Evolutionary conservation across 2,888 invertebrate genomes (phyloP).

Genomic region (Hyles lineata): DNA sequence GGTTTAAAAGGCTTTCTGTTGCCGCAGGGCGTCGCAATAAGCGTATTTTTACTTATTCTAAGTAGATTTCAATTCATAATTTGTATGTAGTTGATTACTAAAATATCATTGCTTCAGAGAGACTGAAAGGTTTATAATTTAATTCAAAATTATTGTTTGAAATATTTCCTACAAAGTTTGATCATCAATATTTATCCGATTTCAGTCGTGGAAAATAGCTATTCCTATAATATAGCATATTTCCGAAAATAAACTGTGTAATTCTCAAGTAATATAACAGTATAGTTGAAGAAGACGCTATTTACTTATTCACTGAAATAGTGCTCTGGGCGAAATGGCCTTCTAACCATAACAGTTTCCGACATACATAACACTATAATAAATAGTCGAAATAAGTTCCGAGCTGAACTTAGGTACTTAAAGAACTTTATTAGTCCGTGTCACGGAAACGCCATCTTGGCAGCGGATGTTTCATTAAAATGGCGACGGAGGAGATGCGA

Average conservation of each 20-base stretch:
- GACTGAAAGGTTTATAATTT: too few species aligned
- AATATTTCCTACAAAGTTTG: too few species aligned
- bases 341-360: not conserved
- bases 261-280: too few species aligned
- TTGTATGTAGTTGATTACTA: not conserved
- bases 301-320: not conserved
- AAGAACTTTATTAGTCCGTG: constrained; percentile 11
- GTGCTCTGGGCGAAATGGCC: not conserved
- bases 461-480: constrained; percentile 15
- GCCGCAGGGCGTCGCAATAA: constrained; percentile 5
- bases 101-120: not conserved
- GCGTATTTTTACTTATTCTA: constrained; percentile 24
- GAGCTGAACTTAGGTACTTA: not conserved
- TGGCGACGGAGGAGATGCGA: not conserved
- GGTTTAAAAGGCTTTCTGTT: constrained; percentile 34
- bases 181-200: too few species aligned
- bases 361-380: not conserved
- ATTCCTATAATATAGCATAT: too few species aligned
- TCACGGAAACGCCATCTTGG: constrained; percentile 6
- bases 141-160: too few species aligned
- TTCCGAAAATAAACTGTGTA: too few species aligned
- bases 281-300: not conserved
- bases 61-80: not conserved
- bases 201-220: too few species aligned
- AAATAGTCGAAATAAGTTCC: not conserved